phyloP scores from a whole-genome alignment of 2,797 vertebrate genomes.

The Gallinago stenura region DNA sequence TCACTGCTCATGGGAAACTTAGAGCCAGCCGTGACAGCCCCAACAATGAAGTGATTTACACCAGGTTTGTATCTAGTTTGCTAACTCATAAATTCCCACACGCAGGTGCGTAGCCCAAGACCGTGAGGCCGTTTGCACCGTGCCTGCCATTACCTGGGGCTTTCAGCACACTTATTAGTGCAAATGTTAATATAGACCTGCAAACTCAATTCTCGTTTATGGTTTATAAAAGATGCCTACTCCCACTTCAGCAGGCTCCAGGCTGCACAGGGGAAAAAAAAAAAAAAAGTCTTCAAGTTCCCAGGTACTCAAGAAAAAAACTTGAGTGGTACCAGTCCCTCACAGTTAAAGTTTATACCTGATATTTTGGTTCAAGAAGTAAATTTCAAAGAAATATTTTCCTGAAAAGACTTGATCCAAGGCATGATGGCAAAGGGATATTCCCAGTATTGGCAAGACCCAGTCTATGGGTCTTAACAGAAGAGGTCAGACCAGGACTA shows the following conservation, averaged over 20 bases:
- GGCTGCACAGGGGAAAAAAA: neutral
- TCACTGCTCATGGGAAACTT: slow-evolving; percentile 20
- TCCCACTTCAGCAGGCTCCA: slow-evolving; percentile 2
- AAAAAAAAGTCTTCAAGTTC: neutral
- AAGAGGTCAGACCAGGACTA: neutral
- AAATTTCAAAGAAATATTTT: neutral
- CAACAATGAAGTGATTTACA: slow-evolving; percentile 48
- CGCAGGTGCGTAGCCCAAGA: neutral
- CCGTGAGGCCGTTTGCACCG: neutral
- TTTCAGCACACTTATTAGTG: slow-evolving; percentile 38
- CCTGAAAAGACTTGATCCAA: neutral
- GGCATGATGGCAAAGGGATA: neutral
- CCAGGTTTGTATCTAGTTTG: slow-evolving; percentile 35
- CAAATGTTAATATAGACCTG: slow-evolving; percentile 39
- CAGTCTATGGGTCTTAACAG: neutral
- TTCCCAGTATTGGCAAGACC: neutral
- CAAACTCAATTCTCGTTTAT: slow-evolving; percentile 45
- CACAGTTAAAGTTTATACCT: neutral
- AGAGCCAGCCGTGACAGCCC: neutral
- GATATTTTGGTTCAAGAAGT: neutral
- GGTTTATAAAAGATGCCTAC: slow-evolving; percentile 40
- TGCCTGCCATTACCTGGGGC: neutral
- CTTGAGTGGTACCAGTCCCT: neutral
- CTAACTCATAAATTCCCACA: slow-evolving; percentile 34
- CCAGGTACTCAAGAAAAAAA: neutral